Evolutionary conservation across 2,113 vertebrate species (phyloP).

Genomic region (Aramus guarauna): DNA sequence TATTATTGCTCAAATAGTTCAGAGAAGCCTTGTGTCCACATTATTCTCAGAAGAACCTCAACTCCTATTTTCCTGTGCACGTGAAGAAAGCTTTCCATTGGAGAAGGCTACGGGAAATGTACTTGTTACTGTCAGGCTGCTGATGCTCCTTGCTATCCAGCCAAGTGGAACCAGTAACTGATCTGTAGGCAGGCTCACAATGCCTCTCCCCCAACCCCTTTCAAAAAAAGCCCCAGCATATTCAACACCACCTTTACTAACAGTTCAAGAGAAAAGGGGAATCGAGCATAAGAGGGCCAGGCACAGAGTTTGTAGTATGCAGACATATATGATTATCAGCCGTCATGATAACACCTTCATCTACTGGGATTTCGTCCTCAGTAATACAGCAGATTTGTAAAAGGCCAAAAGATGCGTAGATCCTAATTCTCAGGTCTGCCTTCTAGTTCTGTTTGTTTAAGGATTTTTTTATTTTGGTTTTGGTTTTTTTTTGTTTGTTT

Average conservation of each 20-base stretch:
- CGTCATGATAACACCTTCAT: not conserved
- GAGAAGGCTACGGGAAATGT: not conserved
- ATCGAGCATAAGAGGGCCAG: not conserved
- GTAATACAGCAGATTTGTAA: not conserved
- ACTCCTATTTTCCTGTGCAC: not conserved
- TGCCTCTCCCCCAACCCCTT: not conserved
- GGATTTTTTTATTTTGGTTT: not conserved
- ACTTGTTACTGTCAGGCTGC: not conserved
- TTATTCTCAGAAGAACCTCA: not conserved
- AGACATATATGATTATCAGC: not conserved
- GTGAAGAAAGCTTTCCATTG: not conserved
- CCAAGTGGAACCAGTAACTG: not conserved
- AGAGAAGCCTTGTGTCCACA: not conserved
- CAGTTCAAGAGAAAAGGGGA: not conserved
- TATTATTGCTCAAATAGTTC: not conserved
- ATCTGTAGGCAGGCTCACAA: not conserved
- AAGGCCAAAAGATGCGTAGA: not conserved
- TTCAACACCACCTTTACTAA: not conserved
- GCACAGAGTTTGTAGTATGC: not conserved
- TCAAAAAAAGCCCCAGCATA: not conserved
- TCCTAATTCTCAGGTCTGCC: slow-evolving; percentile 46
- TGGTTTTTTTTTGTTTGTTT: not conserved
- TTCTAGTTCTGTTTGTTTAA: slow-evolving; percentile 37
- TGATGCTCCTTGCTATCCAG: not conserved
- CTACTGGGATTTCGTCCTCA: not conserved